These are phyloP conservation scores for Nibea albiflora DNA, from an alignment of 2,113 vertebrate genomes.

Conservation along the genomic window DNA sequence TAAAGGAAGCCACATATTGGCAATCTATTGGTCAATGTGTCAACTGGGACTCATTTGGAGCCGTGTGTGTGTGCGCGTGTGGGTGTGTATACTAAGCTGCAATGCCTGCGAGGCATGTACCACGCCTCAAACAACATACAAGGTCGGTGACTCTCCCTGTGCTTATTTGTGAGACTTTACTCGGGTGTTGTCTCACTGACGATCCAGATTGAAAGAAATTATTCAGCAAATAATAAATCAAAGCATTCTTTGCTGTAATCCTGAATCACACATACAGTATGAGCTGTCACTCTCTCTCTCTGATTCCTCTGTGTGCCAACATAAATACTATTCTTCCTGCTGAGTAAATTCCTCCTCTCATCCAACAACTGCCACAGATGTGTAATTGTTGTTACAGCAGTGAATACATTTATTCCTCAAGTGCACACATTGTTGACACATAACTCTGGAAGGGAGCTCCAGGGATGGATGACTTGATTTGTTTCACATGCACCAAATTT, in stretches of 20 bases:
- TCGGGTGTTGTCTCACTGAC: background rate
- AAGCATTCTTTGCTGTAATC: background rate
- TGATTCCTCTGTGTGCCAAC: background rate
- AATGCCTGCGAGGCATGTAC: slow-evolving; percentile 10
- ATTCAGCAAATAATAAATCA: slow-evolving; percentile 13
- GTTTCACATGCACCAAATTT: background rate
- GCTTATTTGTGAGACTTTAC: slow-evolving; percentile 7
- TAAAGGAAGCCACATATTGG: slow-evolving; percentile 54
- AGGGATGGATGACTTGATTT: background rate
- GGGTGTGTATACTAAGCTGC: background rate
- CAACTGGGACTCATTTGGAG: slow-evolving; percentile 55
- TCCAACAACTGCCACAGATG: slow-evolving; percentile 10
- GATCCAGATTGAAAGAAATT: background rate
- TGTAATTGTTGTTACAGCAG: slow-evolving; percentile 3
- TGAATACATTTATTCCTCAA: slow-evolving; percentile 7
- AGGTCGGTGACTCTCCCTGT: background rate
- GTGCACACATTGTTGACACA: background rate
- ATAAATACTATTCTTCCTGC: background rate
- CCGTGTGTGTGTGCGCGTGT: background rate
- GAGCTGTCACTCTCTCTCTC: background rate
- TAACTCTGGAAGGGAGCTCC: background rate
- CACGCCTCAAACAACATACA: slow-evolving; percentile 17
- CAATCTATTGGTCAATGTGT: slow-evolving; percentile 60
- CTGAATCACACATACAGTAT: background rate
- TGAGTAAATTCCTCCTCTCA: slow-evolving; percentile 1